Conservation (phyloP, 2,797 vertebrate species). For the Masticophis lateralis region DNA sequence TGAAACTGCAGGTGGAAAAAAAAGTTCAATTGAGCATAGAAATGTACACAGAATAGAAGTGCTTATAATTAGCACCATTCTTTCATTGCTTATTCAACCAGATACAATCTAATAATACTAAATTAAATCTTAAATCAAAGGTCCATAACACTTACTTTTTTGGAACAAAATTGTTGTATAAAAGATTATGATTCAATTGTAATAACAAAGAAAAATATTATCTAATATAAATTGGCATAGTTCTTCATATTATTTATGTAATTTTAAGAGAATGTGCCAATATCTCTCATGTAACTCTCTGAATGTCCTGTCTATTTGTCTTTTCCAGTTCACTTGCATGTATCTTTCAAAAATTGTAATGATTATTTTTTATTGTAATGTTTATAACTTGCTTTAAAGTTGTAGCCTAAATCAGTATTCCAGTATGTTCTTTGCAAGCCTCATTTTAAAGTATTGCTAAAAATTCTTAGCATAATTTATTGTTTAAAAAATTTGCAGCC, state of each 20-base stretch:
- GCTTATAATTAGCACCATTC: background rate
- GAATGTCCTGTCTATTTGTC: background rate
- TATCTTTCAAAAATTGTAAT: background rate
- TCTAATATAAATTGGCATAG: background rate
- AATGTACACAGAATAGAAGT: background rate
- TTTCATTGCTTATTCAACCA: background rate
- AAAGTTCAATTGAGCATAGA: background rate
- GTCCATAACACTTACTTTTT: background rate
- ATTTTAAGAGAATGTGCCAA: background rate
- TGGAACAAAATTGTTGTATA: background rate
- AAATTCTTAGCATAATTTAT: background rate
- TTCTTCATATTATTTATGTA: conserved; percentile 2
- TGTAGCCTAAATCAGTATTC: background rate
- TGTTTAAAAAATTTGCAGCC: background rate
- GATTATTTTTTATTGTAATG: background rate
- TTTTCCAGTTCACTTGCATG: background rate
- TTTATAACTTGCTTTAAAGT: background rate
- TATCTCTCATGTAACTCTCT: background rate
- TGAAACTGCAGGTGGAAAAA: background rate
- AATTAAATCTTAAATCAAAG: background rate
- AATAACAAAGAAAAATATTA: conserved; percentile 20
- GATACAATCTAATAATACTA: background rate
- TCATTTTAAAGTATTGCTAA: background rate
- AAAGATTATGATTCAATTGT: conserved; percentile 1
- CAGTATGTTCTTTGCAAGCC: background rate